Conservation (phyloP, 2,797 vertebrate genomes). For the Mormyrops boulengeri region DNA sequence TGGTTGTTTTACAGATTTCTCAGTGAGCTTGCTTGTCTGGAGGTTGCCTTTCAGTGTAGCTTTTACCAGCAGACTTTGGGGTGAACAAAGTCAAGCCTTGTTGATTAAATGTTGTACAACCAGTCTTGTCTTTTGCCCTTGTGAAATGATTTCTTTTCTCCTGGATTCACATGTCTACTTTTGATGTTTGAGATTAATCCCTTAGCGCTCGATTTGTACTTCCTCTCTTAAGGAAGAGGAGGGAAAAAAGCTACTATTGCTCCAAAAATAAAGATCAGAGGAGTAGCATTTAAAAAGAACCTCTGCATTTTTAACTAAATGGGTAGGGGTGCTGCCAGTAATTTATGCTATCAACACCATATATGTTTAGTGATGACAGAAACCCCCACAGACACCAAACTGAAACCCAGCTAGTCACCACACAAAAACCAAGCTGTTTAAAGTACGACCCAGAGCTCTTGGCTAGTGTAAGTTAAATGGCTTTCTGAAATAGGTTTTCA, state of each 20-base stretch:
- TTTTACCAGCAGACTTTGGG: constrained; percentile 33
- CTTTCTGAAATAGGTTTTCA: background rate
- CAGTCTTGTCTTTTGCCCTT: constrained; percentile 35
- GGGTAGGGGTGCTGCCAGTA: constrained; percentile 9
- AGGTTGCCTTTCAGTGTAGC: constrained; percentile 50
- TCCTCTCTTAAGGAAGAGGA: background rate
- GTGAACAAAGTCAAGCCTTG: constrained; percentile 54
- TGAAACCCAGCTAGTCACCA: background rate
- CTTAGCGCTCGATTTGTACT: constrained; percentile 20
- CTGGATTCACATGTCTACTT: constrained; percentile 11
- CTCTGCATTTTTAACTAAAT: constrained; percentile 22
- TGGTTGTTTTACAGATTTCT: constrained; percentile 55
- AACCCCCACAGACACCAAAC: background rate
- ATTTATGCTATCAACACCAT: constrained; percentile 17
- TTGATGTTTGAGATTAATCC: constrained; percentile 40
- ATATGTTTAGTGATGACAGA: background rate
- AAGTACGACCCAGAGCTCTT: background rate
- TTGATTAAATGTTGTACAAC: constrained; percentile 48
- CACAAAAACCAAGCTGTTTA: background rate
- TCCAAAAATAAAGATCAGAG: constrained; percentile 19
- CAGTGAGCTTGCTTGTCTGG: constrained; percentile 41
- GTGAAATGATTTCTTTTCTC: constrained; percentile 34
- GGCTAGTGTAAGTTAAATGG: background rate
- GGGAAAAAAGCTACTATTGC: constrained; percentile 25
- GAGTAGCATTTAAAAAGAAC: constrained; percentile 24